Base-by-base conservation (phyloP, 2,797 vertebrate species). In the Platyrinchus mystaceus region DNA sequence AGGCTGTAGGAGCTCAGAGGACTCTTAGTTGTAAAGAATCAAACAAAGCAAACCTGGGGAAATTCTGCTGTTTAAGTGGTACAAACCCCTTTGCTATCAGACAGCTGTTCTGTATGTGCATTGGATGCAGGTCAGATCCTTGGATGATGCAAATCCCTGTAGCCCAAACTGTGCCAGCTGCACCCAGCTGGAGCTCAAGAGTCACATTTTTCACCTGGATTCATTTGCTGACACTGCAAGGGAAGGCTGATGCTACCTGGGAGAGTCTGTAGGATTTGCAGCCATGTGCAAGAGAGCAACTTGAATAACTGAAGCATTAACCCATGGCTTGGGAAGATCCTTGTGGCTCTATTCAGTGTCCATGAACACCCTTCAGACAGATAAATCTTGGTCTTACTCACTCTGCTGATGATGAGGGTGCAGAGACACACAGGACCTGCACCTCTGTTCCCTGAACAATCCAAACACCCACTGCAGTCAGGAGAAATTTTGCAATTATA, bases 81-180 rank as follows among this genome's bases (percentile, higher is more conserved):
- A 52, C 34, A 46, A 79, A 18, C 6, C 6, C 11, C 44, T 36
- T n/a, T 77, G 56, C 56, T 49, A 7, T 60, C 60, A 79, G 78
- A 32, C 9, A 55, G 28, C 14, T 6, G 1, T 46, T 78, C 30
- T 1, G 4, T n/a, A 21, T 1, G 3, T 49, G 53, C 14, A 12
- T 6, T 15, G 44, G 52, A 43, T 52, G 20, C 3, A 27, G 10
- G 9, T 49, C 68, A 73, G 22, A 53, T 46, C 56, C 13, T 34
- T 24, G 21, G 30, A 47, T 75, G 24, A 16, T 50, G 39, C 27
- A 81, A 78, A 47, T 73, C 77, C 19, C 37, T n/a, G 22, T 9
- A 49, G 37, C 43, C 10, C 69, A 80, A 34, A n/a, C 34, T 22
- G 8, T 77, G 53, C 75, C 5, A 20, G 43, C 60, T 83, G 66